Conservation (phyloP, 2,113 vertebrate genomes). For the Xyrauchen texanus region DNA sequence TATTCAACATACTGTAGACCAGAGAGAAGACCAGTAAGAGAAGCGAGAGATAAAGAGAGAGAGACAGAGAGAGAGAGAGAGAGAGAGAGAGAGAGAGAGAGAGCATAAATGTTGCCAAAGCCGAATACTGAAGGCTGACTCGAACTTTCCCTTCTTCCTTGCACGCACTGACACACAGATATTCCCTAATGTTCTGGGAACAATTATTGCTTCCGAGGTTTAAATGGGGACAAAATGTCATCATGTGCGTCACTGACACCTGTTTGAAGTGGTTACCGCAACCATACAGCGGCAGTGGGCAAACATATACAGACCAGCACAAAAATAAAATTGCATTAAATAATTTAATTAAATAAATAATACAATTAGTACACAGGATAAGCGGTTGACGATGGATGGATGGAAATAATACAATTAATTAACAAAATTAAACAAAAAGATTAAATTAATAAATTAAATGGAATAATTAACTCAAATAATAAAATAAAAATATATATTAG, state of each 20-base stretch:
- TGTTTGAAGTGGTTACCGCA: constrained; percentile 23
- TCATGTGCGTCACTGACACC: constrained; percentile 37
- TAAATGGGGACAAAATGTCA: constrained; percentile 37
- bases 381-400: too few relatives aligned
- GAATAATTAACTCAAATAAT: too few relatives aligned
- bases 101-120: constrained; percentile 13
- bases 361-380: too few relatives aligned
- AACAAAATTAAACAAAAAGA: too few relatives aligned
- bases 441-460: too few relatives aligned
- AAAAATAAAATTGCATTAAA: too few relatives aligned
- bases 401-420: too few relatives aligned
- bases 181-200: constrained; percentile 44
- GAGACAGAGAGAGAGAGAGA: constrained; percentile 10
- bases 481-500: too few relatives aligned
- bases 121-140: constrained; percentile 40
- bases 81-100: constrained; percentile 32
- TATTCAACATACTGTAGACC: constrained; percentile 49
- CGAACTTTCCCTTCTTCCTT: constrained; percentile 49
- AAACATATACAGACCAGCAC: too few relatives aligned
- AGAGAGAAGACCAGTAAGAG: neutral
- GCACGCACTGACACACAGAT: constrained; percentile 31
- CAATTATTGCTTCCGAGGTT: constrained; percentile 41
- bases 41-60: neutral
- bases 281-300: neutral
- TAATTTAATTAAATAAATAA: too few relatives aligned